A percentile compares a stretch with the other conserved stretches of the same genome.
phyloP scores from a whole-genome alignment of 1,140 invertebrate species.

The Pararge aegeria region DNA sequence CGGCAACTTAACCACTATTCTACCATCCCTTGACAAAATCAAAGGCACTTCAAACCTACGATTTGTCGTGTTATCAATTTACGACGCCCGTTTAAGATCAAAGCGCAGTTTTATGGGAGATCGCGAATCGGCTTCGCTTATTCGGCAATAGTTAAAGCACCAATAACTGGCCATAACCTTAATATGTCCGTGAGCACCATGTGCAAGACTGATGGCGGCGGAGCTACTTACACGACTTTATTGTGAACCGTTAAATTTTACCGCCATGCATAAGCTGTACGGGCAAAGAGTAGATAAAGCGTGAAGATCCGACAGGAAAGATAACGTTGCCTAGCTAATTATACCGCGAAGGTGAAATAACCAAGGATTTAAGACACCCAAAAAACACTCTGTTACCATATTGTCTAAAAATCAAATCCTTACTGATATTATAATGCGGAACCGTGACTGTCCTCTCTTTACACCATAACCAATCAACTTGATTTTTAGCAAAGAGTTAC shows the following conservation, averaged over 20 bases:
- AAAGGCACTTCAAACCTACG: too few relatives aligned
- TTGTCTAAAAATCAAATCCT: too few relatives aligned
- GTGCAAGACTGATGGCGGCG: constrained; percentile 42
- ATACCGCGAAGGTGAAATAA: too few relatives aligned
- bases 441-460: too few relatives aligned
- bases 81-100: constrained; percentile 18
- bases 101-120: constrained; percentile 20
- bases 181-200: constrained; percentile 32
- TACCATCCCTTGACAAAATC: too few relatives aligned
- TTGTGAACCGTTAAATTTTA: constrained; percentile 72
- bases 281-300: constrained; percentile 41
- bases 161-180: constrained; percentile 39
- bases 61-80: constrained; percentile 17
- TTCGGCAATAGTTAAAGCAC: constrained; percentile 43
- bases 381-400: too few relatives aligned
- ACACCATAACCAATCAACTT: too few relatives aligned
- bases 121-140: constrained; percentile 26
- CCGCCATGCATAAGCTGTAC: constrained; percentile 59
- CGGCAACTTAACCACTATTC: too few relatives aligned
- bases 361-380: too few relatives aligned
- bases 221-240: constrained; percentile 64
- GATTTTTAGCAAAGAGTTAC: too few relatives aligned
- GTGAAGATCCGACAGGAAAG: neutral
- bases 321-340: neutral
- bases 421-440: too few relatives aligned